Evolutionary conservation across 2,113 vertebrate genomes (phyloP).

Genomic region (Daboia siamensis): DNA sequence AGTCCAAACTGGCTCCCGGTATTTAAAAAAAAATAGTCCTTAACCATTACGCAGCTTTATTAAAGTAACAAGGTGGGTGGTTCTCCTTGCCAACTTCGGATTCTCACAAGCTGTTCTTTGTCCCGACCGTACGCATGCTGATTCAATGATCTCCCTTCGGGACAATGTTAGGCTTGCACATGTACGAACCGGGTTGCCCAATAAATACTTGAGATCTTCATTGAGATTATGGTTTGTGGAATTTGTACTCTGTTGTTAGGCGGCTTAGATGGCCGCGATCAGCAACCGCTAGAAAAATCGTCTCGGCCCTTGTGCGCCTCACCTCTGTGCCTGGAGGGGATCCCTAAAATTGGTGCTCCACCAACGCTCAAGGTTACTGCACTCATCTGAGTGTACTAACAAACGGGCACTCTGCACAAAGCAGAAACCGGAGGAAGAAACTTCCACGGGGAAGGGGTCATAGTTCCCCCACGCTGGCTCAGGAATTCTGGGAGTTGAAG

Average conservation of each 20-base stretch:
- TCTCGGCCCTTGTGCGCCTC: neutral
- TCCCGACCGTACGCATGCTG: neutral
- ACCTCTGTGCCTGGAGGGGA: neutral
- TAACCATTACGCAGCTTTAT: neutral
- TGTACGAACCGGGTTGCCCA: neutral
- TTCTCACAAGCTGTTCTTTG: neutral
- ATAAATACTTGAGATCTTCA: neutral
- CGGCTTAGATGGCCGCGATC: neutral
- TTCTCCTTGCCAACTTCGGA: neutral
- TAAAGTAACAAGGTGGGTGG: too few relatives aligned
- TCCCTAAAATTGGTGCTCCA: neutral
- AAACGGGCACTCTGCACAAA: neutral
- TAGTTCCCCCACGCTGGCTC: too few relatives aligned
- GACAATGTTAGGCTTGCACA: neutral
- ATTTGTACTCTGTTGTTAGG: neutral
- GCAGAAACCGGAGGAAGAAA: too few relatives aligned
- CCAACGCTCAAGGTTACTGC: too few relatives aligned
- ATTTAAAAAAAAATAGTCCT: neutral
- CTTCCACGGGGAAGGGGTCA: too few relatives aligned
- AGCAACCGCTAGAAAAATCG: neutral
- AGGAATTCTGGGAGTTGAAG: too few relatives aligned
- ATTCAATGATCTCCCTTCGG: neutral
- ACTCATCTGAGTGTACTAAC: neutral
- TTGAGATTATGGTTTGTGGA: neutral
- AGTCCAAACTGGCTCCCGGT: neutral